Evolutionary conservation across 2,888 invertebrate genomes (phyloP).

Genomic region (Merodon equestris): DNA sequence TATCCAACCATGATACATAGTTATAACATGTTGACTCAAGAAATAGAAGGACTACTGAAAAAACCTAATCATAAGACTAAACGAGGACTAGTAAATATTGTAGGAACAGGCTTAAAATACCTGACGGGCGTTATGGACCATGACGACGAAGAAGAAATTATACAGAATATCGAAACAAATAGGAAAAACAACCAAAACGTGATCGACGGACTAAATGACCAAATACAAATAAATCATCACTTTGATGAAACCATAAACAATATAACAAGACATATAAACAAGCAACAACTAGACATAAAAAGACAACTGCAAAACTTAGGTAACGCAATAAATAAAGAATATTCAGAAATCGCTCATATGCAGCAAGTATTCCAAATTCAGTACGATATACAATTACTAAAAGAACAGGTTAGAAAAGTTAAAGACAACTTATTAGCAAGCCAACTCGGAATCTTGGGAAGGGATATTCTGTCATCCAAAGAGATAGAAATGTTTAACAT

Average conservation of each 20-base stretch:
- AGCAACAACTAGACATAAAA: slow-evolving; percentile 22
- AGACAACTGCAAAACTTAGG: slow-evolving; percentile 6
- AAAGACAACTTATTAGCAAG: slow-evolving; percentile 32
- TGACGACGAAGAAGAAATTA: slow-evolving; percentile 18
- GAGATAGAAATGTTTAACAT: slow-evolving; percentile 34
- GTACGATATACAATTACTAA: slow-evolving; percentile 13
- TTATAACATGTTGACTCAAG: not conserved
- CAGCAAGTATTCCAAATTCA: slow-evolving; percentile 30
- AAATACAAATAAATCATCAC: not conserved
- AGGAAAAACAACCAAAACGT: slow-evolving; percentile 13
- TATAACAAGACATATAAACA: slow-evolving; percentile 26
- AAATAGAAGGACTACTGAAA: slow-evolving; percentile 1
- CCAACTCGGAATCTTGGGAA: slow-evolving; percentile 28
- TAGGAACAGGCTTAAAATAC: slow-evolving; percentile 21
- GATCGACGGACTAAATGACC: slow-evolving; percentile 10
- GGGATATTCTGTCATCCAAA: slow-evolving; percentile 20
- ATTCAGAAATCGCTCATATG: slow-evolving; percentile 4
- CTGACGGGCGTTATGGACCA: slow-evolving; percentile 16
- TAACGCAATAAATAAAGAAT: slow-evolving; percentile 17
- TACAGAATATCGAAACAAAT: slow-evolving; percentile 10
- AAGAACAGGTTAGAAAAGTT: slow-evolving; percentile 26
- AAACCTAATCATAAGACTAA: slow-evolving; percentile 8
- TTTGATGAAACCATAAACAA: not conserved
- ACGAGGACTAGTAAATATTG: slow-evolving; percentile 8
- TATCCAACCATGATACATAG: slow-evolving; percentile 22